Percentiles rank a stretch among this genome's conserved stretches.
These are phyloP conservation scores for Nothoprocta pentlandii DNA, from an alignment of 2,113 vertebrate species.

Conservation along the genomic window DNA sequence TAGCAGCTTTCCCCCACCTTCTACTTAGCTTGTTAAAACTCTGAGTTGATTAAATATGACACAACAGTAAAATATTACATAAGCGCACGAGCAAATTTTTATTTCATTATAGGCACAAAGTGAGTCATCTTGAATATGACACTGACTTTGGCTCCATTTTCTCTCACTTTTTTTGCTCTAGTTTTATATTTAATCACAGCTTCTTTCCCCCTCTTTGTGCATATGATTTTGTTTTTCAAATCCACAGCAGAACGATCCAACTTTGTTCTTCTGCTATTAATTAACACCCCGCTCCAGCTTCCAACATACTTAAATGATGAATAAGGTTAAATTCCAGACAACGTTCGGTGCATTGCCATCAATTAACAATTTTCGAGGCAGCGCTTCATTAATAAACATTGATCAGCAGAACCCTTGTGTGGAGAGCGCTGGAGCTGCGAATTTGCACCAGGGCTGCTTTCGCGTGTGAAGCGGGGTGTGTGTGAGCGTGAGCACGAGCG, in stretches of 20 bases:
- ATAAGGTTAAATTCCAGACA: constrained; percentile 85
- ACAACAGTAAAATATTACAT: constrained; percentile 71
- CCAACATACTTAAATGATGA: constrained; percentile 81
- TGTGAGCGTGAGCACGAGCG: neutral
- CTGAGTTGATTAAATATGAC: constrained; percentile 73
- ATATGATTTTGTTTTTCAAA: constrained; percentile 48
- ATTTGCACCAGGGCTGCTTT: constrained; percentile 39
- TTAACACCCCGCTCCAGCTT: constrained; percentile 78
- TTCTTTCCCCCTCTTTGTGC: constrained; percentile 30
- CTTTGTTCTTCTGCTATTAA: constrained; percentile 81
- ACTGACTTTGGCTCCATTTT: constrained; percentile 69
- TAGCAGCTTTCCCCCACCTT: constrained; percentile 11
- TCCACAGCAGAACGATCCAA: constrained; percentile 59
- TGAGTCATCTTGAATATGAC: constrained; percentile 80
- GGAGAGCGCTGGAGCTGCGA: constrained; percentile 58
- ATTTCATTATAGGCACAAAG: constrained; percentile 71
- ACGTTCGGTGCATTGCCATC: constrained; percentile 78
- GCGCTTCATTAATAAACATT: constrained; percentile 82
- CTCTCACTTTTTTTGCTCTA: constrained; percentile 33
- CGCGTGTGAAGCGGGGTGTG: constrained; percentile 32
- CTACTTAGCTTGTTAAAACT: constrained; percentile 52
- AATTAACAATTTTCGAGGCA: constrained; percentile 84
- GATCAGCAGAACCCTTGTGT: constrained; percentile 72
- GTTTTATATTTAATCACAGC: constrained; percentile 68
- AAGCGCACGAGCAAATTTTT: constrained; percentile 61